Percentiles rank a stretch among this genome's conserved stretches.
Conservation (phyloP, 2,888 invertebrate species). For the Electrophaes corylata region DNA sequence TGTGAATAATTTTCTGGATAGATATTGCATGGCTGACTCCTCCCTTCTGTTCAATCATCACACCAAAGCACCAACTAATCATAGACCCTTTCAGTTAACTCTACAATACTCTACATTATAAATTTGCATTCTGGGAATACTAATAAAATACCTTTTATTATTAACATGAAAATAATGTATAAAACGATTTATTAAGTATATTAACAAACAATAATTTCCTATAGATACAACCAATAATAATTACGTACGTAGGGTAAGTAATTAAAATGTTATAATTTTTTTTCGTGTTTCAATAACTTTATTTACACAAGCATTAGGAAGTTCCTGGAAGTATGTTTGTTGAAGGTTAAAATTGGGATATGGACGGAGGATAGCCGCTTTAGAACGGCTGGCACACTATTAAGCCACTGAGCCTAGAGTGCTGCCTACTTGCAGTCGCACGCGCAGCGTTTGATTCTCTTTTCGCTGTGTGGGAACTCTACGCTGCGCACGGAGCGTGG, state of each 20-base stretch:
- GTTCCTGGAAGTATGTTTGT: slow-evolving; percentile 15
- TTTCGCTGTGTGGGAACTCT: slow-evolving; percentile 82
- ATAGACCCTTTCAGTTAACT: slow-evolving; percentile 5
- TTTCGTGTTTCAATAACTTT: slow-evolving; percentile 64
- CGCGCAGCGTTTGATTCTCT: slow-evolving; percentile 89
- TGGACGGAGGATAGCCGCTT: slow-evolving; percentile 55
- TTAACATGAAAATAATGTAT: slow-evolving; percentile 51
- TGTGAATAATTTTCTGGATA: not conserved
- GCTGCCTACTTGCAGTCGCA: slow-evolving; percentile 87
- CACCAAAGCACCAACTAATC: not conserved
- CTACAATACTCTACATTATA: not conserved
- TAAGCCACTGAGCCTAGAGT: slow-evolving; percentile 22
- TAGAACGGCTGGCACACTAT: slow-evolving; percentile 32
- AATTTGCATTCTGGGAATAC: slow-evolving; percentile 44
- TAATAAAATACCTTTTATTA: slow-evolving; percentile 29
- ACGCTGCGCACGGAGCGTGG: slow-evolving; percentile 88
- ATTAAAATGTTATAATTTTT: slow-evolving; percentile 52
- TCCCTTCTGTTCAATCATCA: not conserved
- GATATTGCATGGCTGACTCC: not conserved
- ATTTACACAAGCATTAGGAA: slow-evolving; percentile 63
- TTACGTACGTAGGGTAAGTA: slow-evolving; percentile 49
- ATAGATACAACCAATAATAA: slow-evolving; percentile 50
- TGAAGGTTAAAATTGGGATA: slow-evolving; percentile 46
- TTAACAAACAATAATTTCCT: slow-evolving; percentile 60
- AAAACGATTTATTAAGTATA: slow-evolving; percentile 55